Evolutionary conservation across 1,140 invertebrate genomes (phyloP).

Genomic region (Neelides sp.): DNA sequence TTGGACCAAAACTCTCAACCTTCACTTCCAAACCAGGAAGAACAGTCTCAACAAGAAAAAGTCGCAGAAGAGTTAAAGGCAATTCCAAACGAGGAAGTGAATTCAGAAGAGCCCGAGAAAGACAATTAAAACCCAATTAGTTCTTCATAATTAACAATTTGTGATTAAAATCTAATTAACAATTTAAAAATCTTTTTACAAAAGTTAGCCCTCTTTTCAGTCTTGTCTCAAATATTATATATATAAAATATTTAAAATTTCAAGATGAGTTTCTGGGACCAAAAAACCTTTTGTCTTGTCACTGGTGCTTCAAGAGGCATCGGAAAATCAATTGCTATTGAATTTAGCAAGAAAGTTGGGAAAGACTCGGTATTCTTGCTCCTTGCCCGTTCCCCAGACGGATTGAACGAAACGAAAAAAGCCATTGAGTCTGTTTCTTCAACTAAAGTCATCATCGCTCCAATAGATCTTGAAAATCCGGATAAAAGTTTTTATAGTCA

Average conservation of each 20-base stretch:
- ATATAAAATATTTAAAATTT: slow-evolving; percentile 27
- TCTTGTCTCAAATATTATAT: too few relatives aligned
- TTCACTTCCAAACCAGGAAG: too few relatives aligned
- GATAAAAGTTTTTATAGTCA: slow-evolving; percentile 34
- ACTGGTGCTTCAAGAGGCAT: slow-evolving; percentile 82
- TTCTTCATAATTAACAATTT: not conserved
- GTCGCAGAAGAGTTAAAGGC: too few relatives aligned
- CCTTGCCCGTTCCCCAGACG: slow-evolving; percentile 52
- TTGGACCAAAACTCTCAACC: too few relatives aligned
- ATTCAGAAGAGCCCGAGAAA: not conserved
- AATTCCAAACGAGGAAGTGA: not conserved
- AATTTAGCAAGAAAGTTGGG: slow-evolving; percentile 49
- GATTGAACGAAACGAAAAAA: slow-evolving; percentile 50
- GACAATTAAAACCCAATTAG: too few relatives aligned
- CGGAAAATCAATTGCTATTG: slow-evolving; percentile 58
- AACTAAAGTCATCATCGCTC: slow-evolving; percentile 20
- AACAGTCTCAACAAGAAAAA: slow-evolving; percentile 28
- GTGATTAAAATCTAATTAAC: too few relatives aligned
- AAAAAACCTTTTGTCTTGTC: slow-evolving; percentile 48
- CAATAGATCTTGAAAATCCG: slow-evolving; percentile 35
- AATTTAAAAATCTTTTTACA: too few relatives aligned
- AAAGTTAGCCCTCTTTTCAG: too few relatives aligned
- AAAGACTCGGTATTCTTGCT: slow-evolving; percentile 57
- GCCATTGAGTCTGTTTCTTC: too few relatives aligned
- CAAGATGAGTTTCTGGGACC: slow-evolving; percentile 35